Percentiles rank a stretch among this genome's conserved stretches.
phyloP scores from a whole-genome alignment of 2,113 vertebrate species.

The Esox niger region DNA sequence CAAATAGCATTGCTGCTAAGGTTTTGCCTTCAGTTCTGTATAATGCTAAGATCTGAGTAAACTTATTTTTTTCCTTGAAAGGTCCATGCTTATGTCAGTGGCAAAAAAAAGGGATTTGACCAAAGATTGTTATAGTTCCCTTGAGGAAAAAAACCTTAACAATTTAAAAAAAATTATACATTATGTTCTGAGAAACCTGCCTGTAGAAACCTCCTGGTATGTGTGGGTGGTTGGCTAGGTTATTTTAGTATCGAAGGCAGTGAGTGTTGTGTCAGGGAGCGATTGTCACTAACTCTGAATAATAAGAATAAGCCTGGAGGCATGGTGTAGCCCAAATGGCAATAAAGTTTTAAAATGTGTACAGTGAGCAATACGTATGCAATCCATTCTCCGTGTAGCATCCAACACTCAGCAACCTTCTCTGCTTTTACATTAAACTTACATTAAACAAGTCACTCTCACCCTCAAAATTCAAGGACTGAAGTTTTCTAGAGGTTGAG shows the following conservation, averaged over 20 bases:
- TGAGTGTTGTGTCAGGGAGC: conserved; percentile 15
- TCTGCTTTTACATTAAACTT: neutral
- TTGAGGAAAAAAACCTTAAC: neutral
- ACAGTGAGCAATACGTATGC: conserved; percentile 9
- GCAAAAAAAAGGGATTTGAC: conserved; percentile 18
- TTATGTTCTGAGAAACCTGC: conserved; percentile 36
- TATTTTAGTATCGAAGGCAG: conserved; percentile 32
- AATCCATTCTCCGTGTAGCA: neutral
- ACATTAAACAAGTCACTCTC: no score
- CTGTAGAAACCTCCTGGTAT: neutral
- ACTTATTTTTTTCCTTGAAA: conserved; percentile 6
- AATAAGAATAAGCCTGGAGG: conserved; percentile 39
- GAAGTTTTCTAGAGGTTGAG: conserved; percentile 4
- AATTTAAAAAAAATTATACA: conserved; percentile 25
- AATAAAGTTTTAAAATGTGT: conserved; percentile 33
- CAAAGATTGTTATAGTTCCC: conserved; percentile 2
- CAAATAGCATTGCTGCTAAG: no score
- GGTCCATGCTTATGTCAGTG: neutral
- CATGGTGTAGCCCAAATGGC: conserved; percentile 36
- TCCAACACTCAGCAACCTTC: neutral
- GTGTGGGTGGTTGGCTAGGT: neutral
- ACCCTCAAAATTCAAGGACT: neutral
- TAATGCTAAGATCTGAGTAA: neutral
- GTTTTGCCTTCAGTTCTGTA: no score
- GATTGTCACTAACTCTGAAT: neutral